A percentile compares a stretch with the other conserved stretches of the same genome.
These are phyloP conservation scores for Hydrotaea diabolus DNA, from an alignment of 2,888 invertebrate genomes.

Conservation along the genomic window DNA sequence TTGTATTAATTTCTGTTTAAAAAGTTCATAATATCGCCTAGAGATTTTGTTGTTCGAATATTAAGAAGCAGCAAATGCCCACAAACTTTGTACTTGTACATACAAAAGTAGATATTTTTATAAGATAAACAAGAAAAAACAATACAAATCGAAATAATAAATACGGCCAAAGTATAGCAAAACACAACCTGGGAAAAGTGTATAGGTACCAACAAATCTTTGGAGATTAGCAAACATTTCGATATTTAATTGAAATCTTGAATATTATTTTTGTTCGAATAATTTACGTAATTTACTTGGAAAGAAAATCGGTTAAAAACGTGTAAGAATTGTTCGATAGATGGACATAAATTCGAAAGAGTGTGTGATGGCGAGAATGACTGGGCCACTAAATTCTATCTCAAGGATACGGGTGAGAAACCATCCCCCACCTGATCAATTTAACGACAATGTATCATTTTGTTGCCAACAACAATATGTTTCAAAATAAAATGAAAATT, in stretches of 20 bases:
- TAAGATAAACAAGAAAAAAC: not conserved
- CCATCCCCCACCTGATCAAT: not conserved
- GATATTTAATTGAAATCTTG: not conserved
- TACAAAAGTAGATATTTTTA: not conserved
- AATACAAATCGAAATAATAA: not conserved
- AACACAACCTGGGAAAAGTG: conserved; percentile 2
- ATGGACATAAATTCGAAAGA: not conserved
- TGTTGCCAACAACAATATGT: not conserved
- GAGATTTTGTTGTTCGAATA: not conserved
- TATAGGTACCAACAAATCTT: not conserved
- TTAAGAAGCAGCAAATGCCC: not conserved
- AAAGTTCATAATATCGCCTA: not conserved
- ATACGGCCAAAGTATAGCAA: not conserved
- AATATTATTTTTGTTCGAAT: not conserved
- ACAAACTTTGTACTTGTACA: not conserved
- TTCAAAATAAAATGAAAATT: not conserved
- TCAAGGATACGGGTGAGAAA: not conserved
- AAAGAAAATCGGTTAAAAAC: not conserved
- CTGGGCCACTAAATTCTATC: not conserved
- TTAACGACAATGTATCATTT: not conserved
- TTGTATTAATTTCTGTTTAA: conserved; percentile 11
- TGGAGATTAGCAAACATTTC: not conserved
- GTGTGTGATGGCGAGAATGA: too few relatives aligned
- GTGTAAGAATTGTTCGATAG: not conserved
- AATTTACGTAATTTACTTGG: not conserved